Evolutionary conservation across 2,888 invertebrate genomes (phyloP).

Genomic region (Leptopterna dolabrata): DNA sequence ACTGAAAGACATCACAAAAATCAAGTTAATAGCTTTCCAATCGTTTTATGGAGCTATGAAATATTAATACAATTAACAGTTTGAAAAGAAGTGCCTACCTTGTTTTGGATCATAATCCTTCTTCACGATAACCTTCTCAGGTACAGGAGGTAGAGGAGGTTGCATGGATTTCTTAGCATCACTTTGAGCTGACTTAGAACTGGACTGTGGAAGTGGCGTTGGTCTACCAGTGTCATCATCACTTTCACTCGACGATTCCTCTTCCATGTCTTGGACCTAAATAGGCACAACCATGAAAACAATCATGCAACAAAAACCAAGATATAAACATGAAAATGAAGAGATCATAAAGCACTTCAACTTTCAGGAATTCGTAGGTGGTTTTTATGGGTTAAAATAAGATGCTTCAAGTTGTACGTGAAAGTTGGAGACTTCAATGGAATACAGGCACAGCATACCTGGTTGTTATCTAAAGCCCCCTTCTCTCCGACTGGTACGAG

Average conservation of each 20-base stretch:
- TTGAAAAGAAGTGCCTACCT: conserved; percentile 65
- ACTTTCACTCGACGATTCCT: conserved; percentile 81
- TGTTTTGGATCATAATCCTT: conserved; percentile 96
- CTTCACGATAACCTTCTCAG: conserved; percentile 94
- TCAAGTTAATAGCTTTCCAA: neutral
- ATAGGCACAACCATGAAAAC: too few species aligned
- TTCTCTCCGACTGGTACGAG: conserved; percentile 66
- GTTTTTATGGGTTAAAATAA: too few species aligned
- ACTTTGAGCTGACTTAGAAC: neutral
- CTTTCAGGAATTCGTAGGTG: too few species aligned
- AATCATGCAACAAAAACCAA: too few species aligned
- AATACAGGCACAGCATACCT: neutral
- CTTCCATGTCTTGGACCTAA: conserved; percentile 89
- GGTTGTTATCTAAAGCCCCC: conserved; percentile 50
- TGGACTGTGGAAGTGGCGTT: conserved; percentile 28
- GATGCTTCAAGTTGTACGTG: too few species aligned
- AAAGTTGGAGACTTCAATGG: too few species aligned
- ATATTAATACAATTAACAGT: too few species aligned
- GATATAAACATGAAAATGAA: too few species aligned
- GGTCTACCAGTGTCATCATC: conserved; percentile 69
- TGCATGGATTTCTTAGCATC: conserved; percentile 64
- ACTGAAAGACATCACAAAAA: neutral
- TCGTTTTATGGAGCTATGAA: neutral
- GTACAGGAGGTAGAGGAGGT: conserved; percentile 85
- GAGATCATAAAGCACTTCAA: too few species aligned